A percentile compares a stretch with the other conserved stretches of the same genome.
These are phyloP conservation scores for Sussaba pulchella DNA, from an alignment of 2,888 invertebrate genomes.

Conservation along the genomic window DNA sequence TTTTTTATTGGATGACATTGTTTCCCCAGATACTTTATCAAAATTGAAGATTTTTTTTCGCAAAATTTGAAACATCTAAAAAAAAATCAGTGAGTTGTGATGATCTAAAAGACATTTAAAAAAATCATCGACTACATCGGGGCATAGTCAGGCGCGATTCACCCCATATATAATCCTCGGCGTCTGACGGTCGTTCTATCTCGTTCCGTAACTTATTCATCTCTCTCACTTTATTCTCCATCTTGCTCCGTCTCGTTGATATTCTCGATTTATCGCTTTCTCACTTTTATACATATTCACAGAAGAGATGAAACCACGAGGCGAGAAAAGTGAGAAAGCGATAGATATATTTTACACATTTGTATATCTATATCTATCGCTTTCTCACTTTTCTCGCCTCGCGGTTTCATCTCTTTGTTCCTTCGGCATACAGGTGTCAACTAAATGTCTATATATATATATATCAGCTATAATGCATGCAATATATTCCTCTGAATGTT, in stretches of 20 bases:
- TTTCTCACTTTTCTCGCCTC: constrained; percentile 33
- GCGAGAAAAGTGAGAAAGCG: no score
- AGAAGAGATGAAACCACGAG: no score
- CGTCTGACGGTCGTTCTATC: constrained; percentile 2
- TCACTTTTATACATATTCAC: no score
- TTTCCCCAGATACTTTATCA: no score
- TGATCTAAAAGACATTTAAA: no score
- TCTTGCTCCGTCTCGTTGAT: constrained; percentile 36
- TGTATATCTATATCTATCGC: not conserved
- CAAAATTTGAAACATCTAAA: no score
- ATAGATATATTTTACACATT: no score
- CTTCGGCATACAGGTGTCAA: constrained; percentile 42
- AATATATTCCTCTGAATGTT: constrained; percentile 11
- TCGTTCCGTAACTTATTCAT: constrained; percentile 5
- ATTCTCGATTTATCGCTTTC: constrained; percentile 51
- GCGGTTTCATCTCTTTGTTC: constrained; percentile 42
- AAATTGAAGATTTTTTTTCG: no score
- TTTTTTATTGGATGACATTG: no score
- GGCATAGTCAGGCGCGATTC: no score
- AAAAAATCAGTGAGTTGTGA: no score
- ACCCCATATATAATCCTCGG: constrained; percentile 1
- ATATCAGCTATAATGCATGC: not conserved
- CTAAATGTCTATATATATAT: constrained; percentile 13
- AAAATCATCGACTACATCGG: no score
- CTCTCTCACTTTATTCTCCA: not conserved